Percentiles rank a stretch among this genome's conserved stretches.
phyloP scores from a whole-genome alignment of 2,113 vertebrate genomes.

The Nematolebias whitei region DNA sequence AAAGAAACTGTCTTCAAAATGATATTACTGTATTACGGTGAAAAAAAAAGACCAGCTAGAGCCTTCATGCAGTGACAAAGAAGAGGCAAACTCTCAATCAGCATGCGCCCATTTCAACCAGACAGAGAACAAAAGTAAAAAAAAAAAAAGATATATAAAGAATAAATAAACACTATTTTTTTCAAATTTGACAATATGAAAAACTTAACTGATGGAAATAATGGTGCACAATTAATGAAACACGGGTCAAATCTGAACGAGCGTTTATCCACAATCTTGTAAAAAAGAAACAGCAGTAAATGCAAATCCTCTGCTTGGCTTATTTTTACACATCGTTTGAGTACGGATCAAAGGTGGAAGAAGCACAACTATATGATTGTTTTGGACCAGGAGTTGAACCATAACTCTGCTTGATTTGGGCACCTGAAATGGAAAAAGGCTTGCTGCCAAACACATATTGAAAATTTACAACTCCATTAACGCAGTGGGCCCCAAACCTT shows the following conservation, averaged over 20 bases:
- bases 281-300: constrained; percentile 37
- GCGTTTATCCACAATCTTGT: constrained; percentile 3
- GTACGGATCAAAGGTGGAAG: constrained; percentile 39
- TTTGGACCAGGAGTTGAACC: neutral
- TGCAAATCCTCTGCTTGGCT: constrained; percentile 48
- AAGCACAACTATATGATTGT: neutral
- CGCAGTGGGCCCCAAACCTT: too few species aligned
- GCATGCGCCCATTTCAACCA: constrained; percentile 60
- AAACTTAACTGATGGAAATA: constrained; percentile 49
- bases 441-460: too few species aligned
- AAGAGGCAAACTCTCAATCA: constrained; percentile 29
- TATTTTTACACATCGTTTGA: constrained; percentile 64
- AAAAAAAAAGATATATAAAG: constrained; percentile 2
- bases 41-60: constrained; percentile 8
- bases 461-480: too few species aligned
- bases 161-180: constrained; percentile 7
- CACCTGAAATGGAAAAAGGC: neutral
- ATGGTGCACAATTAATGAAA: constrained; percentile 21
- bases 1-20: constrained; percentile 14
- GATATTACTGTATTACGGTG: constrained; percentile 2
- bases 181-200: constrained; percentile 17
- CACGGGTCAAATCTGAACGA: constrained; percentile 6
- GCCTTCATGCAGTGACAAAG: constrained; percentile 57
- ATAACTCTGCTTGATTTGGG: neutral
- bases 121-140: constrained; percentile 35